phyloP scores from a whole-genome alignment of 2,113 vertebrate species.

The Acrocephalus kingi region DNA sequence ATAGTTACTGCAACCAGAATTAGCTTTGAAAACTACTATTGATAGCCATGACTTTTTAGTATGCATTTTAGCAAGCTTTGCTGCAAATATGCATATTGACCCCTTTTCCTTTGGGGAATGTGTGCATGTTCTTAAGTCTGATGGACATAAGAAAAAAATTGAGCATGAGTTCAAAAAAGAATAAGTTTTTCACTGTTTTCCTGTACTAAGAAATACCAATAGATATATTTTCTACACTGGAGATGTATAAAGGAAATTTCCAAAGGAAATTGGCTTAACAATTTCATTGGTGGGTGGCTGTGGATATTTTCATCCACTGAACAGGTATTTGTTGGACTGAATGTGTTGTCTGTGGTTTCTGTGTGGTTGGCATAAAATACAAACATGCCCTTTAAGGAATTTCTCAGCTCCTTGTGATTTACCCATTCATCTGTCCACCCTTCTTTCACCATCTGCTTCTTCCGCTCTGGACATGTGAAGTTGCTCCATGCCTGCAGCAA shows the following conservation, averaged over 20 bases:
- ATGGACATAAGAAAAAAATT: neutral
- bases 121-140: neutral
- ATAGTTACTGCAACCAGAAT: neutral
- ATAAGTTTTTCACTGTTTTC: neutral
- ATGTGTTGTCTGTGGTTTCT: neutral
- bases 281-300: neutral
- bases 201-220: neutral
- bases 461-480: conserved; percentile 12
- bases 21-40: neutral
- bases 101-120: neutral
- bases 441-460: conserved; percentile 55
- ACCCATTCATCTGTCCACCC: conserved; percentile 26
- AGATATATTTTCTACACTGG: neutral
- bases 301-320: neutral
- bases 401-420: conserved; percentile 1
- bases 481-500: conserved; percentile 51
- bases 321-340: neutral
- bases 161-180: neutral
- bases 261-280: neutral
- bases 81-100: neutral
- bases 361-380: neutral
- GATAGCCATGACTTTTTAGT: neutral
- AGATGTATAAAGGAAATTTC: neutral
- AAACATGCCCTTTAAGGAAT: conserved; percentile 33
- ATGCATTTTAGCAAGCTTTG: neutral